Evolutionary conservation across 2,113 vertebrate genomes (phyloP).

Genomic region (Etia nguti): DNA sequence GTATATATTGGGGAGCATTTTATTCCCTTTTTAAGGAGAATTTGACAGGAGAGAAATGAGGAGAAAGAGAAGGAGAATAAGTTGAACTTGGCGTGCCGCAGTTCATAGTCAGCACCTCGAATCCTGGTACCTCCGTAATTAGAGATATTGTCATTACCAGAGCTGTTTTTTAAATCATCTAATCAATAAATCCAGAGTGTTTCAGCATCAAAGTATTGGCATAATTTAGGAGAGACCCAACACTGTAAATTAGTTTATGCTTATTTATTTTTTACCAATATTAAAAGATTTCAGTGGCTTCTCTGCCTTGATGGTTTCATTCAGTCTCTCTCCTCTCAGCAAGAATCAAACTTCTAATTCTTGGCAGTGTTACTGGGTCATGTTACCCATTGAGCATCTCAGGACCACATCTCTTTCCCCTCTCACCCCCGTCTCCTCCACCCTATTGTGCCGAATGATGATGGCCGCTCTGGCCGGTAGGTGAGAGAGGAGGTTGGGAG

Average conservation of each 20-base stretch:
- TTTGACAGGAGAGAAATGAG: not conserved
- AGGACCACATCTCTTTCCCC: constrained; percentile 29
- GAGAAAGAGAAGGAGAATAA: not conserved
- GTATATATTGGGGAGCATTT: not conserved
- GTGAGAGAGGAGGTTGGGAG: not conserved
- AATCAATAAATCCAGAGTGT: not conserved
- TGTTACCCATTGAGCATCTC: constrained; percentile 19
- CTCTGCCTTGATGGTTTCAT: not conserved
- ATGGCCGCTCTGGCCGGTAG: constrained; percentile 33
- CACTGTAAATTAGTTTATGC: not conserved
- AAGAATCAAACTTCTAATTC: constrained; percentile 16
- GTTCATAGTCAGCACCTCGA: not conserved
- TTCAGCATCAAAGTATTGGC: not conserved
- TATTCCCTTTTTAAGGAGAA: not conserved
- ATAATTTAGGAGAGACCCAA: not conserved
- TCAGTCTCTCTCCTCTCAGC: not conserved
- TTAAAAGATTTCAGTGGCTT: not conserved
- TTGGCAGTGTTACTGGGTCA: constrained; percentile 3
- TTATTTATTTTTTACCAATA: not conserved
- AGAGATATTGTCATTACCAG: not conserved
- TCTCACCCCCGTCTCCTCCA: constrained; percentile 39
- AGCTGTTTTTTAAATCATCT: not conserved
- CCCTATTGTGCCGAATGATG: constrained; percentile 40
- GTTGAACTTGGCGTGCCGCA: not conserved
- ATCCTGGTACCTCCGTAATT: not conserved